Conservation (phyloP, 2,797 vertebrate species). For the Galaxias olidus region DNA sequence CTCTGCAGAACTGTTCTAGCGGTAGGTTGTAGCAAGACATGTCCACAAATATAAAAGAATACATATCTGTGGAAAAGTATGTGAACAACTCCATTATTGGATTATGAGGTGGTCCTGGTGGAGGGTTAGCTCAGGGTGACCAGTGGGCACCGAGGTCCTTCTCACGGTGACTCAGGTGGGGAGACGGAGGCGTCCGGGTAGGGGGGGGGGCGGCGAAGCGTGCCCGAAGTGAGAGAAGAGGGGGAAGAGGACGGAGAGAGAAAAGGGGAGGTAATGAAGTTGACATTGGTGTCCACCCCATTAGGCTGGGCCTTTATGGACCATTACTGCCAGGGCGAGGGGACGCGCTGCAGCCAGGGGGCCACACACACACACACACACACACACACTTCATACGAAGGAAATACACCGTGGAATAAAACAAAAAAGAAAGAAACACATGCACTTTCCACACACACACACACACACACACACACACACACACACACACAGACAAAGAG, state of each 20-base stretch:
- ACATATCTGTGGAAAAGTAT: too few species aligned
- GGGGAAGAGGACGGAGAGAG: constrained; percentile 52
- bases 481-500: background rate
- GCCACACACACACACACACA: constrained; percentile 28
- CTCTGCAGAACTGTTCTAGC: too few species aligned
- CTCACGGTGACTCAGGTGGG: too few species aligned
- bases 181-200: too few species aligned
- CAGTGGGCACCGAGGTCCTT: too few species aligned
- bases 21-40: too few species aligned
- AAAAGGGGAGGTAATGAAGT: constrained; percentile 77
- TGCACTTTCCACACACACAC: constrained; percentile 8
- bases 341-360: constrained; percentile 72
- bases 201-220: too few species aligned
- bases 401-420: too few species aligned
- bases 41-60: too few species aligned
- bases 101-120: too few species aligned
- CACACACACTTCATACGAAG: background rate
- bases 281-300: constrained; percentile 77
- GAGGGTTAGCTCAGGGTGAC: too few species aligned
- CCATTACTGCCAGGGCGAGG: constrained; percentile 78
- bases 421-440: background rate
- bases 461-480: constrained; percentile 7
- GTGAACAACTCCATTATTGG: too few species aligned
- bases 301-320: constrained; percentile 77
- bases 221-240: constrained; percentile 41